Conservation (phyloP, 1,140 invertebrate genomes). For the Ladona fulva region DNA sequence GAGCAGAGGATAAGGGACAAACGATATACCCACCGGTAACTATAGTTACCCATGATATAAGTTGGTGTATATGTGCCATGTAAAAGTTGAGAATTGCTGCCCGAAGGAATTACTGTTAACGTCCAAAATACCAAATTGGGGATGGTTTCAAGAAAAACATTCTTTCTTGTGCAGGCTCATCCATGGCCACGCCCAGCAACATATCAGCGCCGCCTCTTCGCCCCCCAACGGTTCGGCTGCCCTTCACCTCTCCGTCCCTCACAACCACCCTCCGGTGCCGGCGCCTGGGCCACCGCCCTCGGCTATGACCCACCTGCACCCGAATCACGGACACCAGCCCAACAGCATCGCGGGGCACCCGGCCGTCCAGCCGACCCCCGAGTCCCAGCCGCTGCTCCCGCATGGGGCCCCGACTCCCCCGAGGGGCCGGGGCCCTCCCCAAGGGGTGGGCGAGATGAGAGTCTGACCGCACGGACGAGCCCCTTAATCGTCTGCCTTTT, state of each 20-base stretch:
- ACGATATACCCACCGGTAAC: too few species aligned
- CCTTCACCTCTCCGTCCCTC: slow-evolving; percentile 45
- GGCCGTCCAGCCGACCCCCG: slow-evolving; percentile 38
- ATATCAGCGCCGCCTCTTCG: slow-evolving; percentile 14
- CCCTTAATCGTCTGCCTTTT: neutral
- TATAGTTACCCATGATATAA: too few species aligned
- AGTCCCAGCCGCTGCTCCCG: slow-evolving; percentile 45
- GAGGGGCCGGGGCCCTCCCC: slow-evolving; percentile 48
- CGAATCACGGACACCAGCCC: neutral
- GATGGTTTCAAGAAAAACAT: too few species aligned
- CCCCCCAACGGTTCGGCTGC: slow-evolving; percentile 46
- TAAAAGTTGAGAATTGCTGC: too few species aligned
- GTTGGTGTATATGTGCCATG: too few species aligned
- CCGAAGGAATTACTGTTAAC: too few species aligned
- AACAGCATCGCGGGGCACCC: neutral
- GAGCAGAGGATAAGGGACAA: too few species aligned
- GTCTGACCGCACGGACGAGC: slow-evolving; percentile 48
- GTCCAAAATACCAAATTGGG: too few species aligned
- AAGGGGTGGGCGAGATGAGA: slow-evolving; percentile 71
- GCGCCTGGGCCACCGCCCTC: slow-evolving; percentile 32
- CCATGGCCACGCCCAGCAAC: neutral
- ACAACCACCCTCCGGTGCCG: slow-evolving; percentile 42
- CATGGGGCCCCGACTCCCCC: slow-evolving; percentile 32
- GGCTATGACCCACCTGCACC: neutral
- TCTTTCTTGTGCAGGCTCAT: neutral